Evolutionary conservation across 2,797 vertebrate genomes (phyloP), one percentile per base, ranked within the genome.

Genomic region (Zalophus californianus): DNA sequence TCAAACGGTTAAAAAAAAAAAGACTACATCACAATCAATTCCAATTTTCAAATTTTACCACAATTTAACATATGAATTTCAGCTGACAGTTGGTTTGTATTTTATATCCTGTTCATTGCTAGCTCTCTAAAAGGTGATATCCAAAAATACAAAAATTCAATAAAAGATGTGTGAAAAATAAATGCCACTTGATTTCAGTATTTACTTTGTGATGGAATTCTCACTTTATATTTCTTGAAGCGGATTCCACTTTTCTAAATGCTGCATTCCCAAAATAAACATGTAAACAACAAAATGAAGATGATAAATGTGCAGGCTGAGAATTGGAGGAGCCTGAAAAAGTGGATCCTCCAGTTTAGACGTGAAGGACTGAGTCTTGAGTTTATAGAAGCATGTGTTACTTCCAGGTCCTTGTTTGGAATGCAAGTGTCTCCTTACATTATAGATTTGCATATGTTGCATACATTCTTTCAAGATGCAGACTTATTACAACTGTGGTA

Each of bases 161-260:
- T 97, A 97, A 95, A 97, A 97, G 73, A 98, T 89, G 95, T 97
- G 75, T 89, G 92, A 98, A 97, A 94, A 97, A 96, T 95, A 97
- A 97, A 96, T 96, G 95, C 72, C 96, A 75, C 88, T 97, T 96
- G 92, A 97, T 96, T 97, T 94, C 86, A 91, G 75, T 97, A 92
- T 96, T 98, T 97, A 96, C 82, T 97, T 97, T 73, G 44, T 94
- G 95, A 97, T 94, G 90, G 41, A 96, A 96, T 97, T 97, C 93
- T 97, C 96, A 94, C 87, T 94, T 96, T 90, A 64, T 64, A 94
- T 56, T 97, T 97, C 79, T 95, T 95, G 91, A 97, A 92, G 95
- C 94, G 64, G 56, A 96, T 95, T 98, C 83, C 54, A 96, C 58
- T 96, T 97, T 97, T 97, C 96, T 96, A 97, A 97, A 97, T 96